These are phyloP conservation scores for Drosophila orosa DNA, from an alignment of 1,140 invertebrate genomes.

Conservation along the genomic window DNA sequence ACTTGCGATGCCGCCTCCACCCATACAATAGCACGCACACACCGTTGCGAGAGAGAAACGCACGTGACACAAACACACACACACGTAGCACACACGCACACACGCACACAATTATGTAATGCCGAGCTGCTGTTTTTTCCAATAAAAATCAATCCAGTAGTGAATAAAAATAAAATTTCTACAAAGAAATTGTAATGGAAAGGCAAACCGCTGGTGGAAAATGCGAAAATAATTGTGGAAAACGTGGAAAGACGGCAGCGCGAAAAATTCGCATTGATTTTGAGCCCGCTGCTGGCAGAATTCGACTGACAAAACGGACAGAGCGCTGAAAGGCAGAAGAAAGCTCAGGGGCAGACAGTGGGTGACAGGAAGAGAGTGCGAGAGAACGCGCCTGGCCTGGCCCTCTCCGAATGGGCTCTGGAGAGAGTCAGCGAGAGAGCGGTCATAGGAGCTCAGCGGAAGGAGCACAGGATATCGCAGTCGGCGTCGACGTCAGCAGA, in stretches of 20 bases:
- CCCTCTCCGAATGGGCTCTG: neutral
- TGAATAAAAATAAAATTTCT: neutral
- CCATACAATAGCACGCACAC: conserved; percentile 11
- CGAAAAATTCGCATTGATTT: conserved; percentile 45
- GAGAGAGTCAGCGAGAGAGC: neutral
- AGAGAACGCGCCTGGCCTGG: neutral
- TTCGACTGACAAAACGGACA: conserved; percentile 25
- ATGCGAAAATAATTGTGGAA: conserved; percentile 19
- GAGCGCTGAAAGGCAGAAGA: conserved; percentile 13
- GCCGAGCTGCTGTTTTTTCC: conserved; percentile 34
- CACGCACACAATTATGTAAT: conserved; percentile 64
- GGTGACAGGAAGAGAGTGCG: neutral
- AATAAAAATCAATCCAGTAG: conserved; percentile 25
- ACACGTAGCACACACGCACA: conserved; percentile 12
- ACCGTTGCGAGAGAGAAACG: conserved; percentile 6
- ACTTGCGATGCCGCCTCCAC: conserved; percentile 19
- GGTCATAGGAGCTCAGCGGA: conserved; percentile 17
- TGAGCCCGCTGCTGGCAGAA: conserved; percentile 37
- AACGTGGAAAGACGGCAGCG: conserved; percentile 30
- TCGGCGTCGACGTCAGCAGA: neutral
- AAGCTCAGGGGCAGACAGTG: conserved; percentile 9
- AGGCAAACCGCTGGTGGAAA: conserved; percentile 5
- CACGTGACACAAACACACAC: conserved; percentile 33
- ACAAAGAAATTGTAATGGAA: conserved; percentile 3
- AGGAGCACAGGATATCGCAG: conserved; percentile 28